Evolutionary conservation across 2,888 invertebrate species (phyloP).

Genomic region (Leptinotarsa rubiginosa): DNA sequence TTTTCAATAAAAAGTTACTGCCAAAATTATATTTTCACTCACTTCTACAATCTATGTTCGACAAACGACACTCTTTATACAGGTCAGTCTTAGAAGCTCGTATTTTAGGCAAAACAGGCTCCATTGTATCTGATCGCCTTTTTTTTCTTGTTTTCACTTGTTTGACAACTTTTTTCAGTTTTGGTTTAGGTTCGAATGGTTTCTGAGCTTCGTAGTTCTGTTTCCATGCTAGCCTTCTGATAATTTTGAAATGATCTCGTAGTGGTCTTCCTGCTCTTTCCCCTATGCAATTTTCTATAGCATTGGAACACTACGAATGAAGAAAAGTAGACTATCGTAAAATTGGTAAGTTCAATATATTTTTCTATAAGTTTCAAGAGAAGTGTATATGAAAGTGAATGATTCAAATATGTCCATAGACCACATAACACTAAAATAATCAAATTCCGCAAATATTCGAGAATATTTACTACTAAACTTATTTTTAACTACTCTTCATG

Average conservation of each 20-base stretch:
- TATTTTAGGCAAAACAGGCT: constrained; percentile 46
- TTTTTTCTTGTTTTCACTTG: background rate
- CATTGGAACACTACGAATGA: constrained; percentile 60
- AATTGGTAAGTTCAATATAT: background rate
- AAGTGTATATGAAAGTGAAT: too few relatives aligned
- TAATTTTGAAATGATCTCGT: constrained; percentile 63
- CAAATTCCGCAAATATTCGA: too few relatives aligned
- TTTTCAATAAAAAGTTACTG: background rate
- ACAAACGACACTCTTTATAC: constrained; percentile 2
- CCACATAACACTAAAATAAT: too few relatives aligned
- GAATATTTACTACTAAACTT: too few relatives aligned
- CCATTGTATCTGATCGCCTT: constrained; percentile 21
- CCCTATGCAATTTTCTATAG: constrained; percentile 64
- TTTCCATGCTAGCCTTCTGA: constrained; percentile 63
- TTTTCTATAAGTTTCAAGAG: background rate
- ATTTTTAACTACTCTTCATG: too few relatives aligned
- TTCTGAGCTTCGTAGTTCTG: constrained; percentile 57
- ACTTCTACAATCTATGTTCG: constrained; percentile 8
- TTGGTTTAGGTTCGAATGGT: constrained; percentile 55
- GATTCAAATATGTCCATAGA: too few relatives aligned
- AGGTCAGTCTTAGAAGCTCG: constrained; percentile 37
- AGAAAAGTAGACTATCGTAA: background rate
- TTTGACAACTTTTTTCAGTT: constrained; percentile 48
- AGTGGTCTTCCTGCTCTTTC: constrained; percentile 62
- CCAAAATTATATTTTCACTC: background rate